A percentile compares a stretch with the other conserved stretches of the same genome.
These are phyloP conservation scores for Seira musarum DNA, from an alignment of 2,888 invertebrate genomes.

Conservation along the genomic window DNA sequence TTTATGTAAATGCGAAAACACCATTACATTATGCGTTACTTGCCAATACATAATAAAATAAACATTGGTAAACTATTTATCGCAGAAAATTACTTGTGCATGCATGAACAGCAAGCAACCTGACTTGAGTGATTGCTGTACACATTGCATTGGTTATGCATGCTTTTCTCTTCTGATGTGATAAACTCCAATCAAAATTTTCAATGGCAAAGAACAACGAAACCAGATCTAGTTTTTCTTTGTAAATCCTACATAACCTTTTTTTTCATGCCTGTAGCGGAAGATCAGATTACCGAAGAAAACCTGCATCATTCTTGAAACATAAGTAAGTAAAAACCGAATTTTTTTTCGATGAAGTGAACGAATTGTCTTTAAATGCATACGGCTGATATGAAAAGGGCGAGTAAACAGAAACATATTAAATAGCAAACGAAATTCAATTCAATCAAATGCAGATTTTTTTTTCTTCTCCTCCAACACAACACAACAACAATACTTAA, in stretches of 20 bases:
- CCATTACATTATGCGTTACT: slow-evolving; percentile 9
- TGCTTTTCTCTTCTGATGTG: slow-evolving; percentile 33
- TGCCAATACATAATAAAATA: slow-evolving; percentile 1
- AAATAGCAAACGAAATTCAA: slow-evolving; percentile 26
- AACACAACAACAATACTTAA: slow-evolving; percentile 56
- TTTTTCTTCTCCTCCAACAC: too few relatives aligned
- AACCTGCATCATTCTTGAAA: slow-evolving; percentile 62
- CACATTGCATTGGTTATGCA: slow-evolving; percentile 13
- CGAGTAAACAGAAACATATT: not conserved
- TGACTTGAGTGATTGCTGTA: slow-evolving; percentile 3
- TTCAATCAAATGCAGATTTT: slow-evolving; percentile 55
- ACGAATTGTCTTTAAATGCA: slow-evolving; percentile 23
- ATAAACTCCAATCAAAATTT: slow-evolving; percentile 57
- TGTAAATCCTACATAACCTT: slow-evolving; percentile 43
- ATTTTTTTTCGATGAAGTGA: slow-evolving; percentile 33
- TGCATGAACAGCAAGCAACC: slow-evolving; percentile 1
- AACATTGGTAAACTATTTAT: slow-evolving; percentile 9
- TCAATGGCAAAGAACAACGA: slow-evolving; percentile 54
- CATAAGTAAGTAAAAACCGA: slow-evolving; percentile 62
- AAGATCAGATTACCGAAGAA: slow-evolving; percentile 58
- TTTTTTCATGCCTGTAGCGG: slow-evolving; percentile 60
- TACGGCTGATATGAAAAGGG: slow-evolving; percentile 8
- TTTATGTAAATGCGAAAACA: not conserved
- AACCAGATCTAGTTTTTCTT: slow-evolving; percentile 60
- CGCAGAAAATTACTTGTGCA: slow-evolving; percentile 12